A percentile compares a stretch with the other conserved stretches of the same genome.
These are phyloP conservation scores for Danaus melanippus DNA, from an alignment of 1,140 invertebrate genomes.

Conservation along the genomic window DNA sequence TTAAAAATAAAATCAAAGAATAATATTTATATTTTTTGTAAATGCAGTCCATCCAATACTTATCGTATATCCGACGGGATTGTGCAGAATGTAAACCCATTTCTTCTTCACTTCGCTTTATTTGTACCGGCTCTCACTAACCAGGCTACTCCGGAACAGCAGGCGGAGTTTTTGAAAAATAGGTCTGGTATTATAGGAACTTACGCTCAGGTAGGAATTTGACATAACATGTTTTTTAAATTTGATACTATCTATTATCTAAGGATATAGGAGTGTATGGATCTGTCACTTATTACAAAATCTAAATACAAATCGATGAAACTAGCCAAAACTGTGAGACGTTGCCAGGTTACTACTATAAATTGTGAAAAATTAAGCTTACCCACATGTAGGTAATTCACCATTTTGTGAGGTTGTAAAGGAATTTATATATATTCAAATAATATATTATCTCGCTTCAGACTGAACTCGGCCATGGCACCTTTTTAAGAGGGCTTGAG, in stretches of 20 bases:
- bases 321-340: no score
- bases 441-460: constrained; percentile 54
- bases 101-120: constrained; percentile 88
- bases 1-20: no score
- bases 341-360: no score
- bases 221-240: neutral
- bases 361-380: no score
- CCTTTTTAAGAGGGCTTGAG: constrained; percentile 92
- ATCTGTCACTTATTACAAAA: no score
- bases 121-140: constrained; percentile 92
- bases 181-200: constrained; percentile 82
- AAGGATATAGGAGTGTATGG: no score
- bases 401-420: no score
- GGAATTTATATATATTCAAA: constrained; percentile 8
- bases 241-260: neutral
- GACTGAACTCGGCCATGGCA: constrained; percentile 96
- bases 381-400: no score
- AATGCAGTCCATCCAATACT: no score
- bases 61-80: no score
- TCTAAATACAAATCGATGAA: no score
- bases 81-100: constrained; percentile 21
- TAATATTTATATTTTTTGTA: no score
- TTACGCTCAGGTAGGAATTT: constrained; percentile 85
- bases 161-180: constrained; percentile 82
- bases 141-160: constrained; percentile 89